Evolutionary conservation across 2,797 vertebrate genomes (phyloP), one percentile per base, ranked within the genome.

Genomic region (Urophycis tenuis): DNA sequence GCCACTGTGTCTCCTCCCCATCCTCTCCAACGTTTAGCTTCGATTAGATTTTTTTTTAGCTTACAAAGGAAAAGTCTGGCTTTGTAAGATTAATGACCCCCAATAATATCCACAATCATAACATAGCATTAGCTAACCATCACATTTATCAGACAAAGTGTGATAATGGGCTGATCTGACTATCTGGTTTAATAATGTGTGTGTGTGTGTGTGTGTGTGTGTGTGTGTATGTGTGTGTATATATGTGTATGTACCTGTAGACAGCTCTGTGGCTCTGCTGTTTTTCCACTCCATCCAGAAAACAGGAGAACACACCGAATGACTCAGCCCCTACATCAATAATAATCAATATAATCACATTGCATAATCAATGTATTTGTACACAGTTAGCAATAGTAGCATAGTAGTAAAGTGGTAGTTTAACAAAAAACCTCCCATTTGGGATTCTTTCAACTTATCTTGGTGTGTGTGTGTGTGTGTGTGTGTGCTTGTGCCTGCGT

Each of bases 271-370:
- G 97, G 14, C 95, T 99, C 84, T 99, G 97, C 77, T 97, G 96
- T 81, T 94, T 88, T 89, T 99, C 97, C 86, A 97, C 95, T 0
- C 97, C 97, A 0, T 96, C 95, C 85, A 99, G 88, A 86, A 94
- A 86, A 88, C 97, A 99, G 71, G 97, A 99, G 82, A 99, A 99
- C 53, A 98, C 89, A 34, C 96, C 96, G 22, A 99, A 99, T 5
- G 95, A 95, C 53, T 96, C 96, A 0, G 96, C 96, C 84, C 96
- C 97, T 99, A 88, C 67, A 77, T 67, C 15, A 73, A 29, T 25
- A 72, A 35, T 29, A 2, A 36, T 72, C n/a, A 12, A 72, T 72
- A n/a, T 9, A n/a, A 67, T 77, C 25, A 80, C 3, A n/a, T n/a
- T n/a, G n/a, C n/a, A n/a, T n/a, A n/a, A n/a, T n/a, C 41, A 67